Evolutionary conservation across 2,888 invertebrate species (phyloP).

Genomic region (Hemaris fuciformis): DNA sequence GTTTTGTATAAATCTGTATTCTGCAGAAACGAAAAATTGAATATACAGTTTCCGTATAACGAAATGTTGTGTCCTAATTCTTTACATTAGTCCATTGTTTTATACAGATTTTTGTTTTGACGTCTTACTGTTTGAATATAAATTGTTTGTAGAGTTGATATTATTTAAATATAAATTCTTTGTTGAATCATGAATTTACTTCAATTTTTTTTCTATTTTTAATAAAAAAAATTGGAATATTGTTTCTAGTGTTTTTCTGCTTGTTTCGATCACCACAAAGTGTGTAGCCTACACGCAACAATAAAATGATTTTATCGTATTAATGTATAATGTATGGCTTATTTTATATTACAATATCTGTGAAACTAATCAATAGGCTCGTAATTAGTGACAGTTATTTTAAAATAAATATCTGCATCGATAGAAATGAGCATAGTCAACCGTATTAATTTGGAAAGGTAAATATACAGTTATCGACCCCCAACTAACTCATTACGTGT

Average conservation of each 20-base stretch:
- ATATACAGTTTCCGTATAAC: neutral
- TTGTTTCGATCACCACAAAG: too few relatives aligned
- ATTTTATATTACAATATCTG: neutral
- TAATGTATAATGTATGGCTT: neutral
- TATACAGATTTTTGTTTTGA: neutral
- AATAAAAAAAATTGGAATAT: too few relatives aligned
- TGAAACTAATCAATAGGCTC: neutral
- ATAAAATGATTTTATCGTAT: neutral
- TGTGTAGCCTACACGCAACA: neutral
- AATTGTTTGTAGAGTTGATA: neutral
- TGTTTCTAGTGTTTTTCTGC: too few relatives aligned
- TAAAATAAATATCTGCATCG: neutral
- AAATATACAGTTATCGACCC: neutral
- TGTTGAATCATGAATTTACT: neutral
- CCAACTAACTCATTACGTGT: constrained; percentile 10
- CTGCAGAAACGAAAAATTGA: neutral
- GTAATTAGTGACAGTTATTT: neutral
- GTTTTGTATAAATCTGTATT: neutral
- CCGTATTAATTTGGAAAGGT: neutral
- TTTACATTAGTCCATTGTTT: neutral
- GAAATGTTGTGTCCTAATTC: neutral
- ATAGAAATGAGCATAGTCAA: neutral
- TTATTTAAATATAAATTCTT: neutral
- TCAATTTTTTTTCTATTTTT: neutral
- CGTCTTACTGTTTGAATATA: neutral